phyloP scores from a whole-genome alignment of 2,888 invertebrate species.

The Mimachlamys varia region DNA sequence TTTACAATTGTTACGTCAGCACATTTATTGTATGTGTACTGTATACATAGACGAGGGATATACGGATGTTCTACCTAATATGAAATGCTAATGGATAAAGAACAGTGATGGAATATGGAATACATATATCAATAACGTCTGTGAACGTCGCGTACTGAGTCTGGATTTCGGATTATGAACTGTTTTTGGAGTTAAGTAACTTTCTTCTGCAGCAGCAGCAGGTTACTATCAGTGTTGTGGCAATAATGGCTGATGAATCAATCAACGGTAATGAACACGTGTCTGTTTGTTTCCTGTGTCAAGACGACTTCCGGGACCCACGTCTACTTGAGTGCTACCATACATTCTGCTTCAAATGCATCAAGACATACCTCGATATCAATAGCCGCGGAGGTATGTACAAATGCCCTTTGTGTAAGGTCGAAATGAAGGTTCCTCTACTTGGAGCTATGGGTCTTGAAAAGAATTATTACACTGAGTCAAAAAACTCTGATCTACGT shows the following conservation, averaged over 20 bases:
- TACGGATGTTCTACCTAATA: too few species aligned
- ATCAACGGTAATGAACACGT: background rate
- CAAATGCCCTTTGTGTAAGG: slow-evolving; percentile 10
- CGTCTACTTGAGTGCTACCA: slow-evolving; percentile 13
- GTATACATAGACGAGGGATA: too few species aligned
- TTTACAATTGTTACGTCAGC: too few species aligned
- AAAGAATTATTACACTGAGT: background rate
- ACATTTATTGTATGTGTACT: too few species aligned
- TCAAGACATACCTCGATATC: background rate
- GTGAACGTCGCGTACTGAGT: too few species aligned
- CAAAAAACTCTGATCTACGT: background rate
- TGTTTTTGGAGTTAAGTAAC: background rate
- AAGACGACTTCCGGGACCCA: background rate
- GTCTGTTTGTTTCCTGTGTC: background rate
- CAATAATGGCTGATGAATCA: background rate
- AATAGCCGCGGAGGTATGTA: background rate
- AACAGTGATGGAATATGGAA: too few species aligned
- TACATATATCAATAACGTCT: too few species aligned
- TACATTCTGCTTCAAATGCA: background rate
- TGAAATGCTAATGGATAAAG: too few species aligned
- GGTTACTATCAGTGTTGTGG: too few species aligned
- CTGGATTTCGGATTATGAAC: too few species aligned
- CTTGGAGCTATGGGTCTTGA: slow-evolving; percentile 18
- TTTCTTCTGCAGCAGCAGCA: background rate
- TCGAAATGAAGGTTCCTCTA: background rate